Evolutionary conservation across 1,140 invertebrate species (phyloP), one percentile per base, ranked within the genome.

Genomic region (Heliothis virescens): DNA sequence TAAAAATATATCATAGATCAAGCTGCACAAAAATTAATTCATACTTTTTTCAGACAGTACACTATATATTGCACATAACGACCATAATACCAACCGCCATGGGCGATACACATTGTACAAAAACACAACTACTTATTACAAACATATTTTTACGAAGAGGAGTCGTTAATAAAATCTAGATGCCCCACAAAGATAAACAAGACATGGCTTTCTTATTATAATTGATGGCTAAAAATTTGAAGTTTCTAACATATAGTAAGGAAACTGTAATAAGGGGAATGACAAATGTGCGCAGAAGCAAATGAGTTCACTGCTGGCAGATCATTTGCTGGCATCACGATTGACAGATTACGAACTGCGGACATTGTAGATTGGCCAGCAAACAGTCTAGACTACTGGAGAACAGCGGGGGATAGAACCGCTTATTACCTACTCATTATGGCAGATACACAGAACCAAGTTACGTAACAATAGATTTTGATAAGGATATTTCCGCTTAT

Each of bases 151-250:
- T 69, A 57, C 21, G 69, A 69, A 78, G 75, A 78, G 62, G 62
- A 63, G 62, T 55, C 21, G 47, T 63, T 73, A 55, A 57, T 57
- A 73, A 73, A 57, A 57, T 73, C 69, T 52, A 55, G 75, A 78
- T 78, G 48, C 67, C 75, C 62, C 16, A 57, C 3, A 67, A 67
- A 78, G 75, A 78, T 78, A 69, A 16, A 41, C 12, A 63, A 76
- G 13, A 59, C 69, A 76, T 59, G 60, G 69, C 75, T 78, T 78
- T 78, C 62, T 55, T 16, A 69, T 67, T 78, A 78, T 78, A 69
- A 77, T 77, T 77, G 75, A 77, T 77, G 53, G 75, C 29, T 55
- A 59, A 53, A 57, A 77, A 77, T 48, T 67, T 3, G 21, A 67
- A 11, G 50, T 77, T 77, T 63, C 21, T 26, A 15, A 63, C 59